phyloP scores from a whole-genome alignment of 2,113 vertebrate genomes.

The Laticauda colubrina region DNA sequence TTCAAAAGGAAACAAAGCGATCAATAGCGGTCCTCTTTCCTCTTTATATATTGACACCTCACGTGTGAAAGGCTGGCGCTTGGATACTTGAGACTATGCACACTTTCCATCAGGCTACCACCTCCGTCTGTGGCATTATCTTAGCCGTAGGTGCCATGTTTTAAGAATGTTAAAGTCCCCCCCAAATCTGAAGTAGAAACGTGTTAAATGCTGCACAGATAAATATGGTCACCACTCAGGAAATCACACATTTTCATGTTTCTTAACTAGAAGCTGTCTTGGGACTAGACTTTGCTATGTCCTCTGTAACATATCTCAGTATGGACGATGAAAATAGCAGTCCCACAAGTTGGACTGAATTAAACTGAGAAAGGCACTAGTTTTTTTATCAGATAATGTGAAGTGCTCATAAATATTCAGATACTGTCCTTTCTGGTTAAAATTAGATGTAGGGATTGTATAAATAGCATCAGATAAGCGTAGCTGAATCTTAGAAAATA shows the following conservation, averaged over 20 bases:
- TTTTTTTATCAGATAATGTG: neutral
- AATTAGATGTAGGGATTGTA: neutral
- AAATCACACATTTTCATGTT: neutral
- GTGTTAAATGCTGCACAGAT: neutral
- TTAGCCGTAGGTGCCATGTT: neutral
- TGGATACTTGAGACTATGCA: neutral
- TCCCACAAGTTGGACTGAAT: neutral
- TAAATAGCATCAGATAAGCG: neutral
- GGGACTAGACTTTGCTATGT: neutral
- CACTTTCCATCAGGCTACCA: neutral
- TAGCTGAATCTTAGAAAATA: neutral
- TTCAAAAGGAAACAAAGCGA: neutral
- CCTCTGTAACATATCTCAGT: neutral
- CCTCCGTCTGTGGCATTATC: neutral
- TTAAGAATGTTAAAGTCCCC: neutral
- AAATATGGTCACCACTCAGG: neutral
- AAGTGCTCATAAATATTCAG: neutral
- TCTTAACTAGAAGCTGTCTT: neutral
- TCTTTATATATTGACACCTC: neutral
- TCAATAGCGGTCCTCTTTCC: neutral
- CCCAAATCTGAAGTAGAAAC: neutral
- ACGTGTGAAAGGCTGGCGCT: neutral
- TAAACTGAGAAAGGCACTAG: neutral
- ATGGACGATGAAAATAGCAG: neutral
- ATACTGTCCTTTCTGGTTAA: neutral